A percentile compares a stretch with the other conserved stretches of the same genome.
These are phyloP conservation scores for Ifrita kowaldi DNA, from an alignment of 2,113 vertebrate genomes.

Conservation along the genomic window DNA sequence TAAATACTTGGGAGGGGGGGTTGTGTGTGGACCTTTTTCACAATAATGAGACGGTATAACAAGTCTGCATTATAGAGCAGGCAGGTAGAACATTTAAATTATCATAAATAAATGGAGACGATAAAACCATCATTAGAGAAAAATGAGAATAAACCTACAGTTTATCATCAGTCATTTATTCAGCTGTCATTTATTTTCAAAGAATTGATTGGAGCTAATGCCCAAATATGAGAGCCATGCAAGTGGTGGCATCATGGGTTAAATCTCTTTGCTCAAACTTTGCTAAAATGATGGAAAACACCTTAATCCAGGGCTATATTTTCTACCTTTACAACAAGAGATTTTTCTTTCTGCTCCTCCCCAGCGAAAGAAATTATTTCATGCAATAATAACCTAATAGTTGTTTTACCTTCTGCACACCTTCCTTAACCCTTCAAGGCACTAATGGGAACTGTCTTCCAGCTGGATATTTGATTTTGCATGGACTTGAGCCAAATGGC, in stretches of 20 bases:
- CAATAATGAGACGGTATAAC: not conserved
- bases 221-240: not conserved
- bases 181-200: constrained; percentile 8
- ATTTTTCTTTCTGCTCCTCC: not conserved
- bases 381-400: not conserved
- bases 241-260: not conserved
- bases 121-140: not conserved
- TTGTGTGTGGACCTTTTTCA: not conserved
- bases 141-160: not conserved
- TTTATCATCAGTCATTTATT: not conserved
- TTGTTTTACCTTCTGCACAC: not conserved
- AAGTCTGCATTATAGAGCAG: not conserved
- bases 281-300: not conserved
- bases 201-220: not conserved
- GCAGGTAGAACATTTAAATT: not conserved
- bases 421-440: not conserved
- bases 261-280: not conserved
- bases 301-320: not conserved
- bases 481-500: not conserved
- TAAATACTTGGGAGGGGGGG: not conserved
- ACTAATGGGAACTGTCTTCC: not conserved
- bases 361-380: not conserved
- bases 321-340: not conserved
- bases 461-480: constrained; percentile 19
- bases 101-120: not conserved